Base-by-base conservation (phyloP, 2,888 invertebrate genomes). In the Globia sparganii region DNA sequence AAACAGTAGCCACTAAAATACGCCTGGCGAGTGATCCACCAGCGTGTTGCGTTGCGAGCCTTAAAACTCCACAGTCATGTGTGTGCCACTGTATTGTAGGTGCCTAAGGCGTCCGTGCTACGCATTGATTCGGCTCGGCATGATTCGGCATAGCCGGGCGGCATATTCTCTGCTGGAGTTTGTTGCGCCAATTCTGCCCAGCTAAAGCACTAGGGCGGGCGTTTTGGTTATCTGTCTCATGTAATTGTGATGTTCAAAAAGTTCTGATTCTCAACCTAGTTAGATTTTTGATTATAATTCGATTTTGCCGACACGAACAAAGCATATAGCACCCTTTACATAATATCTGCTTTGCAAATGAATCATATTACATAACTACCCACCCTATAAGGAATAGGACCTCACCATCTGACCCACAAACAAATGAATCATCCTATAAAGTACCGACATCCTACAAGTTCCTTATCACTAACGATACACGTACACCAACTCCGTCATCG, bases 371-470 rank as follows among this genome's bases (percentile, higher is more conserved):
- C n/a, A 9, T 43, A 43, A 65, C 15, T 2, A 40, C 43, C 37
- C n/a, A 40, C 34, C 46, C 61, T 18, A 67, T 64, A 83, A 49
- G 61, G 61, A 71, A 70, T 49, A 58, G 40, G 61, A 62, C 53
- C 71, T 71, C 64, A 65, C 40, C 49, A 61, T 25, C 59, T 81
- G 75, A 67, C 72, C 75, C 34, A 85, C 28, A 65, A 77, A 81
- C 85, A 83, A 83, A 82, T 82, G 73, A 82, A 83, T 83, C 73
- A 77, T 61, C 43, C 43, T 66, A 69, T 46, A 34, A 58, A 64
- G 40, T 58, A 65, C 62, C 31, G 40, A 68, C 68, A 56, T 56
- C 56, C 56, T 58, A 6, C 40, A 64, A 81, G 81, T 84, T 86
- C 64, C 84, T 73, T 74, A 84, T 81, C 78, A 59, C 46, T 65